Base-by-base conservation (phyloP, 2,797 vertebrate species). In the Phrynocephalus forsythii region DNA sequence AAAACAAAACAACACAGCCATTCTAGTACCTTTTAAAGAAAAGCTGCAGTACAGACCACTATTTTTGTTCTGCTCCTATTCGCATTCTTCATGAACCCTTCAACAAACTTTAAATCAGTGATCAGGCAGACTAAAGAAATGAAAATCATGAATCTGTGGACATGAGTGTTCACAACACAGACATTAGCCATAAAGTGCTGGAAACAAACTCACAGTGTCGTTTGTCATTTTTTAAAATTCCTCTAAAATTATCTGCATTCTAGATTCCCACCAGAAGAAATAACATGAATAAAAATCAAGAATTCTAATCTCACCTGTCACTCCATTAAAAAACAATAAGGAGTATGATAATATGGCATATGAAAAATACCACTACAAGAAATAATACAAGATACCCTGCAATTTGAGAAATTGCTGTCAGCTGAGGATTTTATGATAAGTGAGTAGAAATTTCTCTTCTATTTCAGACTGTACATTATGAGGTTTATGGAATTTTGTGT, bases 311-410 rank as follows among this genome's bases (percentile, higher is more conserved):
- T 89, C 85, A 16, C 87, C 2, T 79, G 81, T n/a, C 84, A 90
- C 63, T 86, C 89, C 83, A 75, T 1, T 1, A 76, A 73, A 84
- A 90, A 52, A 44, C 82, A 89, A 56, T 44, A 13, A 91, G 90
- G 81, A 88, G 79, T 89, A 94, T 92, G 83, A 83, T 28, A 87
- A 93, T 71, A 93, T 84, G 44, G 89, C 87, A 86, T 72, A 84
- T 85, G 80, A 91, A 94, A 94, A 90, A 94, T 91, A 88, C 89
- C 93, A 94, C 93, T 94, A 93, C 87, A 92, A 89, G 26, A 84
- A 90, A 83, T 77, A 83, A 82, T 91, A 84, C 88, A 83, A 94
- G 93, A 88, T 89, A 92, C 86, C 69, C 52, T 87, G 86, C 89
- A 93, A 93, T 94, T 93, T 87, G 60, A 92, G 88, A 83, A 93